Percentiles rank a stretch among this genome's conserved stretches.
Evolutionary conservation across 2,888 invertebrate species (phyloP).

Genomic region (Clepsis dumicolana): DNA sequence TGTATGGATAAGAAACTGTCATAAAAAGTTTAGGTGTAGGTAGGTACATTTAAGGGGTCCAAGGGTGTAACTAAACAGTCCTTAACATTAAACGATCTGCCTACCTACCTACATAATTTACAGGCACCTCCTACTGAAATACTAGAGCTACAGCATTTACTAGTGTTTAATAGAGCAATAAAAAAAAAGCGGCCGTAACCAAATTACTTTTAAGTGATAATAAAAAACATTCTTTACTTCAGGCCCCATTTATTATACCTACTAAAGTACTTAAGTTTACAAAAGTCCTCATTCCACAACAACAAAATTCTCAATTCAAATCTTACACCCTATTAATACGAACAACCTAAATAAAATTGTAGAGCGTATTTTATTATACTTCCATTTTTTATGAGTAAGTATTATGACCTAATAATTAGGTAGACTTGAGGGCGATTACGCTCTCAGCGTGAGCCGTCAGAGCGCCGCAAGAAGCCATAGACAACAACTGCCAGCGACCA

Average conservation of each 20-base stretch:
- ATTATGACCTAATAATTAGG: too few relatives aligned
- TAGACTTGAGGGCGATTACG: conserved; percentile 10
- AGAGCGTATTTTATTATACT: not conserved
- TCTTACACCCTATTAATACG: not conserved
- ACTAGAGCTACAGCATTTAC: too few relatives aligned
- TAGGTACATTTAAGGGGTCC: too few relatives aligned
- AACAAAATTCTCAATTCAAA: not conserved
- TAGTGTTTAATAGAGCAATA: not conserved
- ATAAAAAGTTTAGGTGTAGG: too few relatives aligned
- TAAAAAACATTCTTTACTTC: not conserved
- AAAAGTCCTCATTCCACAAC: not conserved
- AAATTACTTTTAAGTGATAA: not conserved
- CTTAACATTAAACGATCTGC: too few relatives aligned
- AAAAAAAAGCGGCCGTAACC: not conserved
- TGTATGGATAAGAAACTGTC: too few relatives aligned
- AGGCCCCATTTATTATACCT: not conserved
- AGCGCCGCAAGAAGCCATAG: conserved; percentile 10
- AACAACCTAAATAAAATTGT: conserved; percentile 6
- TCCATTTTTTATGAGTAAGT: conserved; percentile 6
- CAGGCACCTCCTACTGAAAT: too few relatives aligned
- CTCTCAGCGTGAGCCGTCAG: conserved; percentile 20
- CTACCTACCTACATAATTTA: too few relatives aligned
- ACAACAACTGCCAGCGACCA: conserved; percentile 3
- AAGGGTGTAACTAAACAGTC: too few relatives aligned
- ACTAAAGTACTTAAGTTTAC: not conserved